Conservation (phyloP, 1,140 invertebrate genomes). For the Hydropsyche tenuis region DNA sequence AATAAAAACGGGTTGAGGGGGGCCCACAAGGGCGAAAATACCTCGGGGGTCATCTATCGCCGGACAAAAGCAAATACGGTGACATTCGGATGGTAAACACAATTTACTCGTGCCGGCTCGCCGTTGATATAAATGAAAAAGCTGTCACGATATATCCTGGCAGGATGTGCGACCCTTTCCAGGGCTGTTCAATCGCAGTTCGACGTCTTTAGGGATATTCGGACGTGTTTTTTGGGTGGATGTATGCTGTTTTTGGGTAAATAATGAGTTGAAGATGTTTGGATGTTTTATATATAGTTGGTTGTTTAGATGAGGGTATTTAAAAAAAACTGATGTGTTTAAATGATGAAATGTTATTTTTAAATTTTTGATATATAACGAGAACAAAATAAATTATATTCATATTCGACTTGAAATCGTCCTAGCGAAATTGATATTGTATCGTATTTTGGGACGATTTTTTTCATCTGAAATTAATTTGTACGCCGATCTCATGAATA, state of each 20-base stretch:
- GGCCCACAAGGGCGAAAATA: neutral
- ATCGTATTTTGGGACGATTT: neutral
- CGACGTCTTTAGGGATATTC: neutral
- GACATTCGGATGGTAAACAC: slow-evolving; percentile 46
- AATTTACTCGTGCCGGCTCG: slow-evolving; percentile 43
- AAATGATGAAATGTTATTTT: too few relatives aligned
- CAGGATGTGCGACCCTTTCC: neutral
- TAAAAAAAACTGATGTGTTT: too few relatives aligned
- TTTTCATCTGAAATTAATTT: slow-evolving; percentile 7
- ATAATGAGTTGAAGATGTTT: too few relatives aligned
- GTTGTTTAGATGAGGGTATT: too few relatives aligned
- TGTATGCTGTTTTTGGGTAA: too few relatives aligned
- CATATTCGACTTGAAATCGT: too few relatives aligned
- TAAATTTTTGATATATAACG: too few relatives aligned
- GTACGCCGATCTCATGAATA: slow-evolving; percentile 10
- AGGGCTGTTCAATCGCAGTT: slow-evolving; percentile 1
- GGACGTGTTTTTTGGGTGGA: too few relatives aligned
- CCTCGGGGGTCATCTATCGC: neutral
- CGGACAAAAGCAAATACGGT: slow-evolving; percentile 39
- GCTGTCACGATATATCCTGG: slow-evolving; percentile 48
- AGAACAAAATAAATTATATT: too few relatives aligned
- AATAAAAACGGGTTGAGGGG: too few relatives aligned
- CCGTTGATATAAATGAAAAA: slow-evolving; percentile 49
- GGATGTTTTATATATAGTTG: too few relatives aligned
- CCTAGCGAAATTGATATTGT: neutral